phyloP scores from a whole-genome alignment of 2,113 vertebrate species.

The Campylomormyrus numenius region DNA sequence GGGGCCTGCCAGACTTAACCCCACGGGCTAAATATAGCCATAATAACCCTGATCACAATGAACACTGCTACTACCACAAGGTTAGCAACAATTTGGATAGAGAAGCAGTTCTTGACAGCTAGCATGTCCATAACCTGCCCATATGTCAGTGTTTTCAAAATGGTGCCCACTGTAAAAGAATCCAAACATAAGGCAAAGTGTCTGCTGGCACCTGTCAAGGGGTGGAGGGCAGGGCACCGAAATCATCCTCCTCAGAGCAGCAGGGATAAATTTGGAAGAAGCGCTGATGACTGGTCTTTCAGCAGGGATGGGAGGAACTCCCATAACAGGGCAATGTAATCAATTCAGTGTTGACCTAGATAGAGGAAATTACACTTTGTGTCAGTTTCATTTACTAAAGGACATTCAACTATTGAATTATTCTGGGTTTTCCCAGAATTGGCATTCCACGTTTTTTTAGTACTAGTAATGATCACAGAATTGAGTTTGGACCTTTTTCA shows the following conservation, averaged over 20 bases:
- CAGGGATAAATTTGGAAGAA: background rate
- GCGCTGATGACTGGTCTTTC: background rate
- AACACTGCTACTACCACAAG: background rate
- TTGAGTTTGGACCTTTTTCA: background rate
- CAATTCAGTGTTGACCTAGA: constrained; percentile 2
- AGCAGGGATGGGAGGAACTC: background rate
- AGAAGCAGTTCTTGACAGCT: background rate
- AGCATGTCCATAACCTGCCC: background rate
- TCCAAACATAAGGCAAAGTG: background rate
- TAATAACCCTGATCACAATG: background rate
- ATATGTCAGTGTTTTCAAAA: background rate
- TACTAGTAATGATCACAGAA: background rate
- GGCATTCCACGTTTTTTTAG: background rate
- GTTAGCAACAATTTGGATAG: background rate
- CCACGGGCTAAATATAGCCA: background rate
- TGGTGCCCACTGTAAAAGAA: background rate
- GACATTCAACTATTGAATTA: background rate
- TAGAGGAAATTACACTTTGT: background rate
- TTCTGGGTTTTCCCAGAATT: background rate
- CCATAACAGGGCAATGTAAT: background rate
- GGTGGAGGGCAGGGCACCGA: background rate
- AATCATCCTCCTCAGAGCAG: background rate
- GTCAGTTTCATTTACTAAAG: background rate
- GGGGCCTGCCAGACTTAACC: background rate
- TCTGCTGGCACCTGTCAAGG: background rate